Evolutionary conservation across 1,140 invertebrate species (phyloP), one percentile per base, ranked within the genome.

Genomic region (Heliconius nattereri): DNA sequence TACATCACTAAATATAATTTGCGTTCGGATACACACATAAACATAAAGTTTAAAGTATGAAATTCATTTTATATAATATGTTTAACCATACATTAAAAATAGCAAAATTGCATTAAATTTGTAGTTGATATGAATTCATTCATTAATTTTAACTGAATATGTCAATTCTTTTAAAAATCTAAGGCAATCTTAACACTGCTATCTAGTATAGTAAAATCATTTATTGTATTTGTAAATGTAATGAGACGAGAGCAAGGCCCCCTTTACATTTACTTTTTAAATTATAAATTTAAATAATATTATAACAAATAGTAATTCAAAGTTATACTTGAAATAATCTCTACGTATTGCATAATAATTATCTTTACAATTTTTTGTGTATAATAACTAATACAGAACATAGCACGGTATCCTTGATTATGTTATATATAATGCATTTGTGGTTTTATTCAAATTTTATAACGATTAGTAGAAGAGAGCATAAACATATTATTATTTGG

Each of bases 1-100:
- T 66, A 66, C 60, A 66, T 66, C 60, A 66, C 60, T 66, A 66
- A 66, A 66, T 57, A 29, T 16, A 66, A 26, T 26, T 29, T 66
- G 1, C 13, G 26, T 29, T 66, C 60, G 60, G 60, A 66, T 29
- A 66, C 60, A n/a, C 54, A 23, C 26, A 29, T 23, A 11, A 60
- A 26, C n/a, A 11, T 26, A 26, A 60, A 2, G 0, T 26, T 5
- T 66, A 29, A 16, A 66, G 23, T 66, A 29, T 66, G 13, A 13
- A 26, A 26, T 29, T 66, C 3, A 66, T 26, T 60, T 66, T 29
- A 13, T 13, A 13, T 29, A 29, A 29, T 66, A 13, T 66, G 0
- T 19, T 66, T 60, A 23, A 60, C 1, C 20, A n/a, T 3, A 23
- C n/a, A 26, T 60, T 9, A 23, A 60, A 23, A 60, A 11, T 9